phyloP scores from a whole-genome alignment of 2,888 invertebrate species.

The Eupithecia abbreviata region DNA sequence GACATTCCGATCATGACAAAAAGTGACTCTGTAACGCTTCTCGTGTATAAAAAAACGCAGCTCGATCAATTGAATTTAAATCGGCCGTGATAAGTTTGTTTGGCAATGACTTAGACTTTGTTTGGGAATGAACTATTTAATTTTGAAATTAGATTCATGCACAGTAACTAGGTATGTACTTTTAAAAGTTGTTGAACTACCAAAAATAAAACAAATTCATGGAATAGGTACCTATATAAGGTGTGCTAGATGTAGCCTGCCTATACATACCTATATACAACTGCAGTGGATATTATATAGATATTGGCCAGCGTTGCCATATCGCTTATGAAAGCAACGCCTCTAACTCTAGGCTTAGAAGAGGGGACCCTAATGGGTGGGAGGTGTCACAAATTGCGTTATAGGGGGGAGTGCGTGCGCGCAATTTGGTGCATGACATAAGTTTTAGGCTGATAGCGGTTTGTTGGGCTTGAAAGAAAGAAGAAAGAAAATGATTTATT shows the following conservation, averaged over 20 bases:
- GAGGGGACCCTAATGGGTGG: constrained; percentile 71
- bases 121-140: background rate
- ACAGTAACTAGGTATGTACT: background rate
- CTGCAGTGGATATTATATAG: background rate
- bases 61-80: background rate
- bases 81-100: constrained; percentile 5
- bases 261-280: too few relatives aligned
- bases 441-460: constrained; percentile 36
- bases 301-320: background rate
- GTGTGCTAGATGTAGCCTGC: background rate
- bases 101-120: background rate
- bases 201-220: too few relatives aligned
- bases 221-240: background rate
- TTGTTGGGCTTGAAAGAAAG: background rate
- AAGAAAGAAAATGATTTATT: too few relatives aligned
- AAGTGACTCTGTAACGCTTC: constrained; percentile 1
- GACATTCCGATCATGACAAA: constrained; percentile 8
- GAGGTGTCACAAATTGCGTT: constrained; percentile 70
- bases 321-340: constrained; percentile 17
- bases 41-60: background rate
- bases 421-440: constrained; percentile 54
- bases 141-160: background rate
- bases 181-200: background rate
- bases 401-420: constrained; percentile 65
- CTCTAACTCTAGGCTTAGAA: constrained; percentile 40